Base-by-base conservation (phyloP, 1,140 invertebrate genomes). In the Drosophila nasuta region DNA sequence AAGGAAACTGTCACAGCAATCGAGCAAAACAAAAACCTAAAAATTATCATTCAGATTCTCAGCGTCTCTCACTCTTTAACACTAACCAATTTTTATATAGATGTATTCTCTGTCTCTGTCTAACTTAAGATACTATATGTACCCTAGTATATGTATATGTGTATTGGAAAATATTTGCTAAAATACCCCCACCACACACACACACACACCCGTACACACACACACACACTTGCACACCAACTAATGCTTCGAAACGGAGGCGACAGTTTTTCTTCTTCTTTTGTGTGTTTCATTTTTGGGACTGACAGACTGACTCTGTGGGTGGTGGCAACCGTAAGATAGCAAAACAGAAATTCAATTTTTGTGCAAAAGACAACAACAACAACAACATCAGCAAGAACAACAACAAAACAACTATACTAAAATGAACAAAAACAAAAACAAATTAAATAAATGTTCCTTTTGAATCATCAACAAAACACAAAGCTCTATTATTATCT, bases 361-460 rank as follows among this genome's bases (percentile, higher is more conserved):
- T 87, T 88, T 87, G 82, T 77, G 66, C 46, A 79, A 73, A 62
- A 60, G 51, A 60, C 17, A 78, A 59, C 25, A 70, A 59, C 43
- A 49, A 69, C 43, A 59, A 65, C 56, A 66, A 46, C 25, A 48
- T 48, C 38, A 77, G 56, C 57, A 52, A 77, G 13, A 69, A 64
- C 59, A 64, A 64, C 49, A 80, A 59, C 48, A 65, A 79, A 88
- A 88, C 54, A 57, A 57, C 28, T 41, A 35, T 20, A 66, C 52
- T 54, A 33, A 64, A 60, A 72, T 49, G 60, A 52, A 62, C 52
- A 67, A 64, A 62, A 80, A 58, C 57, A 65, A 79, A 88, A 83
- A 80, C 80, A 88, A 88, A 88, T 88, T 89, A 88, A 88, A 89
- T 87, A 88, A 88, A 88, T 88, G 83, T 88, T 88, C 83, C 83